Evolutionary conservation across 2,797 vertebrate genomes (phyloP).

Genomic region (Phylloscopus collybita): DNA sequence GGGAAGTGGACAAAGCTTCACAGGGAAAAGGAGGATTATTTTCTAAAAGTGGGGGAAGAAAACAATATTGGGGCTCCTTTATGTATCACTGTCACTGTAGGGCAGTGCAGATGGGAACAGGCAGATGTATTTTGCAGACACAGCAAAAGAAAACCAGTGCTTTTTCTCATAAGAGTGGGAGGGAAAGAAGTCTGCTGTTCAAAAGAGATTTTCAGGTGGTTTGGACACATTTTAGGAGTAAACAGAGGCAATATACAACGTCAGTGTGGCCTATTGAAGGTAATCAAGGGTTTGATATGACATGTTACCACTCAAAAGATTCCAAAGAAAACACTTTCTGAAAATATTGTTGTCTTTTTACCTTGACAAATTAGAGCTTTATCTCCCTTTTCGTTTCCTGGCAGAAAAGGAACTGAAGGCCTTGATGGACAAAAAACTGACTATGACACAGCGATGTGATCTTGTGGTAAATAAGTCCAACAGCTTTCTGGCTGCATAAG

Average conservation of each 20-base stretch:
- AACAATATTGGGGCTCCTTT: neutral
- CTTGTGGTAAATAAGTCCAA: neutral
- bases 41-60: neutral
- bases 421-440: neutral
- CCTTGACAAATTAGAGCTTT: neutral
- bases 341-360: neutral
- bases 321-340: neutral
- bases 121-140: neutral
- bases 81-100: neutral
- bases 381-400: neutral
- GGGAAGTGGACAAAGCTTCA: neutral
- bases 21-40: neutral
- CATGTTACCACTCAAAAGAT: neutral
- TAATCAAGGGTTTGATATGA: neutral
- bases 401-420: neutral
- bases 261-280: neutral
- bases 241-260: neutral
- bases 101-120: neutral
- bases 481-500: neutral
- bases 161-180: neutral
- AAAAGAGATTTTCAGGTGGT: neutral
- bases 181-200: neutral
- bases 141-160: neutral
- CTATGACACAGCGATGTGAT: neutral
- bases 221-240: neutral